Evolutionary conservation across 2,113 vertebrate genomes (phyloP), one percentile per base, ranked within the genome.

Genomic region (Neogobius melanostomus): DNA sequence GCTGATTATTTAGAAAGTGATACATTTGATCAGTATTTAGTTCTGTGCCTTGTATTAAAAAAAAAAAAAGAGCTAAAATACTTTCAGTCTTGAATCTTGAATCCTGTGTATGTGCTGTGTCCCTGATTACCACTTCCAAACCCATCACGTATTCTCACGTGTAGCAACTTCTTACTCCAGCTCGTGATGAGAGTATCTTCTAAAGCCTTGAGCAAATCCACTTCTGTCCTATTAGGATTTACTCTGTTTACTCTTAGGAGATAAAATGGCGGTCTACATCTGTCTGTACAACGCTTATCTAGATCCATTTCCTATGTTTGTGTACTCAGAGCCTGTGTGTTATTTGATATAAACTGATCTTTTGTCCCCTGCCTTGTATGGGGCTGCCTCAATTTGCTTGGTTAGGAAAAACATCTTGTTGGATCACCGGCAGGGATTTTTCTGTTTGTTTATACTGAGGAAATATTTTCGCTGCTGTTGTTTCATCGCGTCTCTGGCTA

Each of bases 381-480:
- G 28, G 54, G 64, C 12, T 68, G 14, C 64, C 71, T 80, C 73
- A 62, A 53, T 77, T 80, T 79, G 64, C 72, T 82, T 47, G n/a
- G 42, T 74, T 52, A 56, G 53, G 66, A 54, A 75, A 79, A 82
- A 69, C 43, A 74, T 74, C 49, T 73, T 12, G 68, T 63, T 36
- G 48, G 12, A 63, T 50, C 57, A 71, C 72, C 47, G n/a, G 64
- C 53, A 79, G 50, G 60, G 66, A 54, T 62, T 64, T 73, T 68
- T 44, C 78, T 57, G 66, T 87, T 79, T 81, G 72, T 85, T 78
- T 62, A 76, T 76, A 21, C 74, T 63, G 50, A 71, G 54, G 66
- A 77, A 75, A 77, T 71, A 69, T 69, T 77, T 75, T 46, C 44
- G 46, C 51, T 76, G 44, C 8, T 1, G 59, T 60, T 76, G 50